Percentiles rank a stretch among this genome's conserved stretches.
Evolutionary conservation across 2,797 vertebrate genomes (phyloP).

Genomic region (Sternotherus odoratus): DNA sequence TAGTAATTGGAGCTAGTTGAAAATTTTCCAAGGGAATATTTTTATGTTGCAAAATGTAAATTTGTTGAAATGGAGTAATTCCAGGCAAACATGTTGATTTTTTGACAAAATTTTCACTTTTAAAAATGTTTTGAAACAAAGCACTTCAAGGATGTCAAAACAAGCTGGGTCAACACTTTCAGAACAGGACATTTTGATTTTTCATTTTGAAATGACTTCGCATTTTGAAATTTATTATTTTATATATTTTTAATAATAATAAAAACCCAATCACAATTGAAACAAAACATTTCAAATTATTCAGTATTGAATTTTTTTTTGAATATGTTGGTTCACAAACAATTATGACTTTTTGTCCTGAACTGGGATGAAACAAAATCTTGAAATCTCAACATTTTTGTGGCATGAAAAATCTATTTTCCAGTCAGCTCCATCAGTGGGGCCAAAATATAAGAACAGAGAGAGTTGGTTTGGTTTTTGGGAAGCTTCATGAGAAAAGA

Average conservation of each 20-base stretch:
- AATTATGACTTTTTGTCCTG: neutral
- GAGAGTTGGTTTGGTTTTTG: neutral
- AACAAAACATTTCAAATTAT: too few species aligned
- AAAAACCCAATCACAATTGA: too few species aligned
- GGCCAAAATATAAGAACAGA: neutral
- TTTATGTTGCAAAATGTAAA: neutral
- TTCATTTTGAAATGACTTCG: neutral
- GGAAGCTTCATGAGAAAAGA: neutral
- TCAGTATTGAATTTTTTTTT: neutral
- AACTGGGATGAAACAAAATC: neutral
- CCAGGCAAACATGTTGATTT: neutral
- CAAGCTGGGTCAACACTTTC: neutral
- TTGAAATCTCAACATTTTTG: neutral
- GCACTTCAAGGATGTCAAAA: neutral
- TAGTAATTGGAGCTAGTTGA: neutral
- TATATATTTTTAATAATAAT: neutral
- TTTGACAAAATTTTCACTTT: neutral
- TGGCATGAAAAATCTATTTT: neutral
- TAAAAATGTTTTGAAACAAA: neutral
- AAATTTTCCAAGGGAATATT: neutral
- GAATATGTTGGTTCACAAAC: neutral
- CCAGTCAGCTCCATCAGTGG: neutral
- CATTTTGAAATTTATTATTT: neutral
- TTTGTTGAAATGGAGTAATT: neutral
- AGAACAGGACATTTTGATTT: neutral